Percentiles rank a stretch among this genome's conserved stretches.
Conservation (phyloP, 2,113 vertebrate species). For the Puffinus mauretanicus region DNA sequence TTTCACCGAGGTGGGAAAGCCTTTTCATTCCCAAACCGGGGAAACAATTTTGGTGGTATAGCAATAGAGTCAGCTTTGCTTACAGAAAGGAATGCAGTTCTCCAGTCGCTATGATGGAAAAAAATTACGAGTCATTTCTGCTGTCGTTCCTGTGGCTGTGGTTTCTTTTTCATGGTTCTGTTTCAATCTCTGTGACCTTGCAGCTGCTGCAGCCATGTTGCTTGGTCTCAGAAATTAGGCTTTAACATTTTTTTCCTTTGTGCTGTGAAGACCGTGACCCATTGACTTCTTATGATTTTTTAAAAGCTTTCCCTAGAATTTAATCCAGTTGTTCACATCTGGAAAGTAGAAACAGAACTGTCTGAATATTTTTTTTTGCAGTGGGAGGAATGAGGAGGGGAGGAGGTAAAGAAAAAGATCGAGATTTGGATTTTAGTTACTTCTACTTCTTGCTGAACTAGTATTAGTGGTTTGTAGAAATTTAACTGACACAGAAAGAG, state of each 20-base stretch:
- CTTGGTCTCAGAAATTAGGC: not conserved
- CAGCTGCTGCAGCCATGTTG: slow-evolving; percentile 34
- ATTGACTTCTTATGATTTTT: slow-evolving; percentile 22
- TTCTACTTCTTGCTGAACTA: not conserved
- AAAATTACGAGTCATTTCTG: not conserved
- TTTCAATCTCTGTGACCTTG: slow-evolving; percentile 29
- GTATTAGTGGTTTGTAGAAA: not conserved
- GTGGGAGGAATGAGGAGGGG: not conserved
- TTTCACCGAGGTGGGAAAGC: not conserved
- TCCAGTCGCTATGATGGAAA: rapidly evolving
- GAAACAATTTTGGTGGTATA: not conserved
- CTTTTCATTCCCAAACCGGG: not conserved
- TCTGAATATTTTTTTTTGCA: not conserved
- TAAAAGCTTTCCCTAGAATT: slow-evolving; percentile 35
- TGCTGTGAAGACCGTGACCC: slow-evolving; percentile 27
- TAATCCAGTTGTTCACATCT: slow-evolving; percentile 36
- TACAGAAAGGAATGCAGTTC: not conserved
- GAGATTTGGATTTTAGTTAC: not conserved
- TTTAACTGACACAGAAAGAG: not conserved
- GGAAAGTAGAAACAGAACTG: slow-evolving; percentile 13
- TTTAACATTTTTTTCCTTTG: not conserved
- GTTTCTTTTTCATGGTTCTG: slow-evolving; percentile 21
- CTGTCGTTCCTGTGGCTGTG: not conserved
- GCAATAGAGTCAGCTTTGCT: not conserved
- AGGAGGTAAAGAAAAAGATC: not conserved